Percentiles rank a stretch among this genome's conserved stretches.
These are phyloP conservation scores for Paedocypris micromegethes DNA, from an alignment of 2,797 vertebrate genomes.

Conservation along the genomic window DNA sequence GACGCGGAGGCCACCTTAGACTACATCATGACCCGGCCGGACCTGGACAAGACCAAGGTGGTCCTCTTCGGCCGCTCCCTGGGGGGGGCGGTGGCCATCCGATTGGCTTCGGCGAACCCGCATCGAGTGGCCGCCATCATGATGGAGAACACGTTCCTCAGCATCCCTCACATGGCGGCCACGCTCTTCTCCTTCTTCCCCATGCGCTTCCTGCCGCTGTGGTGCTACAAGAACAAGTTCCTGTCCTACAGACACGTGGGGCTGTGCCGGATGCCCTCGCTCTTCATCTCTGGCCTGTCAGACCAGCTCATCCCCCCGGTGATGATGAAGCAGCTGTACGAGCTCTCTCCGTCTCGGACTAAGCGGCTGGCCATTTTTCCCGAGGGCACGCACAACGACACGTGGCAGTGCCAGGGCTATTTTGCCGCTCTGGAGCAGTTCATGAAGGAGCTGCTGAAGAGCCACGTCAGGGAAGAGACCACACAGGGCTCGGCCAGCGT, in stretches of 20 bases:
- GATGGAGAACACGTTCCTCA: constrained; percentile 98
- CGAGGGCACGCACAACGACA: constrained; percentile 97
- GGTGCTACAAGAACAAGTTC: constrained; percentile 99
- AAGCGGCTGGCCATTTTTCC: constrained; percentile 95
- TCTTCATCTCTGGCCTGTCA: constrained; percentile 95
- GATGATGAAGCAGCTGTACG: constrained; percentile 99
- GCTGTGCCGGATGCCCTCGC: constrained; percentile 93
- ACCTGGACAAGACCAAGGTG: constrained; percentile 95
- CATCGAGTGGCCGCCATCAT: constrained; percentile 92
- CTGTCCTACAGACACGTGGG: constrained; percentile 89
- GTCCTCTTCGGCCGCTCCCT: constrained; percentile 94
- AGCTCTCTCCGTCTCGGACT: constrained; percentile 95
- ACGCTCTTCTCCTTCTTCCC: constrained; percentile 96
- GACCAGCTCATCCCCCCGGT: constrained; percentile 97
- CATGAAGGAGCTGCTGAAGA: constrained; percentile 91
- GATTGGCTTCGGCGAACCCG: constrained; percentile 88
- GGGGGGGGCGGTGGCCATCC: constrained; percentile 91
- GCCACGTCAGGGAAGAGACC: constrained; percentile 85
- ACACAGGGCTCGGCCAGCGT: constrained; percentile 83
- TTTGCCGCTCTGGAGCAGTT: constrained; percentile 95
- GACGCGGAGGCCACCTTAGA: constrained; percentile 94
- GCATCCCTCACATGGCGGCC: constrained; percentile 97
- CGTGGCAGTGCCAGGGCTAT: constrained; percentile 99
- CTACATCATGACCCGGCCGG: constrained; percentile 91
- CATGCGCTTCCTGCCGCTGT: constrained; percentile 90